phyloP scores from a whole-genome alignment of 92 coral and sea anemone genomes.

The Palythoa grandis region DNA sequence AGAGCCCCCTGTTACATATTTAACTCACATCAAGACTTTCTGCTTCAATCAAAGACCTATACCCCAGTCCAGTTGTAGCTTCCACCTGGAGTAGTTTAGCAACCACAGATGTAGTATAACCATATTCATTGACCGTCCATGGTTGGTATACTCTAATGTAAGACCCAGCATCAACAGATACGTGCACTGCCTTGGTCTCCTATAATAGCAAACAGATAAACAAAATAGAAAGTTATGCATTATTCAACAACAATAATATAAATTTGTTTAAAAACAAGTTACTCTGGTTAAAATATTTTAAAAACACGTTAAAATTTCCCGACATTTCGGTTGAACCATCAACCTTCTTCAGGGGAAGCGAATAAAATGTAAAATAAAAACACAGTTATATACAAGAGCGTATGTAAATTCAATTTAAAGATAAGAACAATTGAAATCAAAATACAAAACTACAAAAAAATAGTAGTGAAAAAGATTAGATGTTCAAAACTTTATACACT shows the following conservation, averaged over 20 bases:
- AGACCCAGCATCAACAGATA: conserved; percentile 91
- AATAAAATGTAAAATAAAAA: too few species aligned
- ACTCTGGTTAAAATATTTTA: too few species aligned
- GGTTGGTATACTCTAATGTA: conserved; percentile 91
- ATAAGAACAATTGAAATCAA: too few species aligned
- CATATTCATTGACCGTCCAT: conserved; percentile 98
- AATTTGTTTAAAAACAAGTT: too few species aligned
- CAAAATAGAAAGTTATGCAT: neutral
- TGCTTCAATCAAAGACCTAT: conserved; percentile 85
- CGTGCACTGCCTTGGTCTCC: conserved; percentile 97
- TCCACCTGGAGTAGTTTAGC: conserved; percentile 91
- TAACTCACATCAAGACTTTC: conserved; percentile 79
- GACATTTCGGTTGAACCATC: too few species aligned
- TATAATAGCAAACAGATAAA: conserved; percentile 12
- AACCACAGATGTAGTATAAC: conserved; percentile 95
- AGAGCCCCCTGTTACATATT: neutral
- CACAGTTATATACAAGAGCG: too few species aligned
- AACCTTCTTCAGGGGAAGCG: too few species aligned
- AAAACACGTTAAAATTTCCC: too few species aligned
- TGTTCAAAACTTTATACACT: too few species aligned
- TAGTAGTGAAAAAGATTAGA: too few species aligned
- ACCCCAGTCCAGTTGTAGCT: conserved; percentile 92
- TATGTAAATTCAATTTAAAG: too few species aligned
- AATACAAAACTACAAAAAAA: too few species aligned
- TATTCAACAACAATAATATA: neutral